Evolutionary conservation across 2,113 vertebrate species (phyloP).

Genomic region (Halichoerus grypus): DNA sequence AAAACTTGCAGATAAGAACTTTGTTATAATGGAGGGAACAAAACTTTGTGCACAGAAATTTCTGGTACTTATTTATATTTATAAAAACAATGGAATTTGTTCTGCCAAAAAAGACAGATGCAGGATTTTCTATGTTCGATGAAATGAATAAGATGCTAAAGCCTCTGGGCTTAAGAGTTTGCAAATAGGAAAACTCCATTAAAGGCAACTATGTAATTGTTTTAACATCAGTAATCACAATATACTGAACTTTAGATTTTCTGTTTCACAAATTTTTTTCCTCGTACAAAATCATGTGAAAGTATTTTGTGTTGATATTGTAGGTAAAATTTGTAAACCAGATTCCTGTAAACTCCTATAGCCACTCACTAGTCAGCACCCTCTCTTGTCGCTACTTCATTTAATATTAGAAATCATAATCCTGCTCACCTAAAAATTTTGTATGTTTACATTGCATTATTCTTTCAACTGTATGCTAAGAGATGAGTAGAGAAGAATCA

Average conservation of each 20-base stretch:
- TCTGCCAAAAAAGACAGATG: neutral
- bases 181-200: neutral
- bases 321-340: neutral
- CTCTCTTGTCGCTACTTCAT: neutral
- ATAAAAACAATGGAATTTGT: neutral
- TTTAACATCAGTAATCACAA: neutral
- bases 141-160: neutral
- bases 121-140: neutral
- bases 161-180: neutral
- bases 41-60: neutral
- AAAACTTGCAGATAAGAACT: neutral
- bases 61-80: neutral
- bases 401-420: neutral
- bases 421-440: neutral
- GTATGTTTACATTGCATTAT: neutral
- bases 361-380: neutral
- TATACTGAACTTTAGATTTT: conserved; percentile 19
- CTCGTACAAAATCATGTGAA: neutral
- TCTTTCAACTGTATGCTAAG: neutral
- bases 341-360: neutral
- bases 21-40: neutral
- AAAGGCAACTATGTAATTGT: neutral
- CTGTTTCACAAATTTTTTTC: neutral
- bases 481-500: neutral
- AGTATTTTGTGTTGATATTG: neutral